These are phyloP conservation scores for Clupea harengus DNA, from an alignment of 2,113 vertebrate species.

Conservation along the genomic window DNA sequence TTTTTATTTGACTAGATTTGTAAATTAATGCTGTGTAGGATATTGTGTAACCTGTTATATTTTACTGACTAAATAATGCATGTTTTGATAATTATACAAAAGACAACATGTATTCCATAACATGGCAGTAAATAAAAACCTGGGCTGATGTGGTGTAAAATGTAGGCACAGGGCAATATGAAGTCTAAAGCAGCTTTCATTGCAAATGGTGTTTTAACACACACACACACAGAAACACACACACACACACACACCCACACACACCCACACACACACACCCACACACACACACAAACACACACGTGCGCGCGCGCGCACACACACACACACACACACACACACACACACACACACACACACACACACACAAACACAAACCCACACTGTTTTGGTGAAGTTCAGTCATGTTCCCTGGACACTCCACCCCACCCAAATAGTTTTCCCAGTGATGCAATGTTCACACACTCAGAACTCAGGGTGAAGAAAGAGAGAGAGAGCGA, in stretches of 20 bases:
- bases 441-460: neutral
- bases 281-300: neutral
- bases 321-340: neutral
- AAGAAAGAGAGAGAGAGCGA: no score
- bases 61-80: no score
- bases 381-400: neutral
- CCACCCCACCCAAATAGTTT: constrained; percentile 5
- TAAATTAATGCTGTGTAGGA: no score
- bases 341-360: neutral
- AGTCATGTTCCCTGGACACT: neutral
- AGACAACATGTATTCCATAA: no score
- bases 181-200: neutral
- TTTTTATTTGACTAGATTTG: no score
- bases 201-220: neutral
- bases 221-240: neutral
- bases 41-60: no score
- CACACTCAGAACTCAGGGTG: no score
- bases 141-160: no score
- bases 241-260: neutral
- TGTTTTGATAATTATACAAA: no score
- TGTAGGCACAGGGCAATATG: no score
- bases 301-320: no score
- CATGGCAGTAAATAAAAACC: no score
- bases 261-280: neutral
- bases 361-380: neutral